Percentiles rank a stretch among this genome's conserved stretches.
Evolutionary conservation across 2,888 invertebrate genomes (phyloP).

Genomic region (Stenodema calcarata): DNA sequence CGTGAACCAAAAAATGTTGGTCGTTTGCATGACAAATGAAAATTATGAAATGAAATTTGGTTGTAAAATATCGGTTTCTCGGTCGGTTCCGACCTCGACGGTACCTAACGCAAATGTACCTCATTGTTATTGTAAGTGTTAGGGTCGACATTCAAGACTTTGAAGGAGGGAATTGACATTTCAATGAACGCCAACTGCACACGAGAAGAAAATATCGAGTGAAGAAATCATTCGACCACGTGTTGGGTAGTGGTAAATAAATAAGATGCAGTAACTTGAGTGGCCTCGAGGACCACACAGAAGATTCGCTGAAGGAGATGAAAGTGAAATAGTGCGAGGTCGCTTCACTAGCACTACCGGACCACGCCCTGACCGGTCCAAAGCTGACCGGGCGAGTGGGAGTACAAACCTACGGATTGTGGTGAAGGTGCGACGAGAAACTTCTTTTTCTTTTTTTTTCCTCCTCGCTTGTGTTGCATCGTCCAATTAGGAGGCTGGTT

Average conservation of each 20-base stretch:
- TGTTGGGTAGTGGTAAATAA: neutral
- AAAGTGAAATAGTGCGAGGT: slow-evolving; percentile 27
- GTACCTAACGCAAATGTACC: too few relatives aligned
- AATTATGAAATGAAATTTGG: too few relatives aligned
- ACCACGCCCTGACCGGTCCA: neutral
- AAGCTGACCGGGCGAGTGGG: neutral
- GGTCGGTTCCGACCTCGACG: too few relatives aligned
- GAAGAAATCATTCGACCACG: neutral
- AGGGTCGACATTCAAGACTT: too few relatives aligned
- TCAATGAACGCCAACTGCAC: too few relatives aligned
- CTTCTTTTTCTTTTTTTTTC: neutral
- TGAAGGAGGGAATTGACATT: too few relatives aligned
- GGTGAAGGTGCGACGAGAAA: neutral
- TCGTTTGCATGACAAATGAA: too few relatives aligned
- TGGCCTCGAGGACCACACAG: slow-evolving; percentile 8
- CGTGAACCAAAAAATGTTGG: too few relatives aligned
- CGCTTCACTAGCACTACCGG: slow-evolving; percentile 15
- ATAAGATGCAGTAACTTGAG: neutral
- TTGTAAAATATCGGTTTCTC: too few relatives aligned
- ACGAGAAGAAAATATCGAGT: too few relatives aligned
- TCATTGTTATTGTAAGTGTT: too few relatives aligned
- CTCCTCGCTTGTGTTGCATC: neutral
- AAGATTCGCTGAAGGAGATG: slow-evolving; percentile 10
- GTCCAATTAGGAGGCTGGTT: neutral
- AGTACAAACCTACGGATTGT: neutral